Conservation (phyloP, 1,140 invertebrate genomes). For the Heliconius congener region DNA sequence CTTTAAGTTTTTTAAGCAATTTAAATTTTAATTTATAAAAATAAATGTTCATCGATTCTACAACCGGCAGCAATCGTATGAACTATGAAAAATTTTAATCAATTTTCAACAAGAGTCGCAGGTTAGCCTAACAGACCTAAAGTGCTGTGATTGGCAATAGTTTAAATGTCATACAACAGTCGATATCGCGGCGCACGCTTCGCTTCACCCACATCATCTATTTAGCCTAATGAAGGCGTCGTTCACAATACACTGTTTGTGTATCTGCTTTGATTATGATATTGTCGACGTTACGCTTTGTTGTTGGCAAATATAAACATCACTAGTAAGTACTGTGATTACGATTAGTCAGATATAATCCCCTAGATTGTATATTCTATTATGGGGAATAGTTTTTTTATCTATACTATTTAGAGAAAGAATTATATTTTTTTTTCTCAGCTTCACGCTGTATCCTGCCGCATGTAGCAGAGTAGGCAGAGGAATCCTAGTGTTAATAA, state of each 20-base stretch:
- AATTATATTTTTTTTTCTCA: too few species aligned
- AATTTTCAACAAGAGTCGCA: neutral
- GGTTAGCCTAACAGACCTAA: neutral
- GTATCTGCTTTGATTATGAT: conserved; percentile 41
- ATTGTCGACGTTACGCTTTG: conserved; percentile 32
- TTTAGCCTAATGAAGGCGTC: conserved; percentile 46
- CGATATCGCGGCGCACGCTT: conserved; percentile 28
- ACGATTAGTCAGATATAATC: neutral
- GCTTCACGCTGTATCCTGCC: too few species aligned
- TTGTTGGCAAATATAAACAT: conserved; percentile 29
- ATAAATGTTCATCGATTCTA: neutral
- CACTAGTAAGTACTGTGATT: conserved; percentile 25
- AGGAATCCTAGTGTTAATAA: too few species aligned
- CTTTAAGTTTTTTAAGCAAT: neutral
- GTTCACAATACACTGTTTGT: conserved; percentile 38
- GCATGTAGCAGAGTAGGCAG: too few species aligned
- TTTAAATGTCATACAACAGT: conserved; percentile 29
- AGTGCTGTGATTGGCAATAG: conserved; percentile 2
- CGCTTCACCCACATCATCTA: conserved; percentile 34
- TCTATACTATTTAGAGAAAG: too few species aligned
- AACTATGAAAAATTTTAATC: neutral
- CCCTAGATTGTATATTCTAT: neutral
- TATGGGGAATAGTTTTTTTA: too few species aligned
- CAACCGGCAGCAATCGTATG: neutral
- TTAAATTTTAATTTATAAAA: neutral